A percentile compares a stretch with the other conserved stretches of the same genome.
Conservation (phyloP, 2,797 vertebrate species). For the Siniperca undulata region DNA sequence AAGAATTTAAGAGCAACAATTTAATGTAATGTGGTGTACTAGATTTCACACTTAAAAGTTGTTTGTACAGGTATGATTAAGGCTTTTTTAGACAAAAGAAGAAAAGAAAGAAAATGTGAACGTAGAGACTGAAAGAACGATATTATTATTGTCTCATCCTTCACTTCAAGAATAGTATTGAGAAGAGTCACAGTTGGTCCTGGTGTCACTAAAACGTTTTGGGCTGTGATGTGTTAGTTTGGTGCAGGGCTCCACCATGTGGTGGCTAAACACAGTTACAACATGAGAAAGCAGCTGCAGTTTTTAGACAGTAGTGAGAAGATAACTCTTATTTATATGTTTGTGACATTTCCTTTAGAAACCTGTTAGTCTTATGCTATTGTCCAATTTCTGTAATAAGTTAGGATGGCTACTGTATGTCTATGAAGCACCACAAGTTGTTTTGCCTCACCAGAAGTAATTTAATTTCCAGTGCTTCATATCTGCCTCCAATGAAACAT, state of each 20-base stretch:
- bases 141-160: neutral
- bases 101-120: neutral
- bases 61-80: neutral
- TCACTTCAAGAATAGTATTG: neutral
- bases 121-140: neutral
- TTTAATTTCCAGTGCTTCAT: neutral
- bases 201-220: neutral
- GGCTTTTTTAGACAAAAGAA: neutral
- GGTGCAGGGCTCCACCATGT: constrained; percentile 79
- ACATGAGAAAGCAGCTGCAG: neutral
- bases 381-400: neutral
- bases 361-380: neutral
- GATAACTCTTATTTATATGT: constrained; percentile 3
- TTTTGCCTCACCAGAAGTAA: neutral
- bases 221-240: constrained; percentile 35
- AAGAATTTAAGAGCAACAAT: neutral
- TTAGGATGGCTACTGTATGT: neutral
- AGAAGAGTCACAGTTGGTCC: neutral
- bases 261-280: constrained; percentile 49
- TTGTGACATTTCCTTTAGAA: neutral
- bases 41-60: neutral
- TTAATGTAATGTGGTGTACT: neutral
- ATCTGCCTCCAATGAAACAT: neutral
- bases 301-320: neutral
- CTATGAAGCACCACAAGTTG: neutral